These are phyloP conservation scores for Micropterix aruncella DNA, from an alignment of 2,888 invertebrate species.

Conservation along the genomic window DNA sequence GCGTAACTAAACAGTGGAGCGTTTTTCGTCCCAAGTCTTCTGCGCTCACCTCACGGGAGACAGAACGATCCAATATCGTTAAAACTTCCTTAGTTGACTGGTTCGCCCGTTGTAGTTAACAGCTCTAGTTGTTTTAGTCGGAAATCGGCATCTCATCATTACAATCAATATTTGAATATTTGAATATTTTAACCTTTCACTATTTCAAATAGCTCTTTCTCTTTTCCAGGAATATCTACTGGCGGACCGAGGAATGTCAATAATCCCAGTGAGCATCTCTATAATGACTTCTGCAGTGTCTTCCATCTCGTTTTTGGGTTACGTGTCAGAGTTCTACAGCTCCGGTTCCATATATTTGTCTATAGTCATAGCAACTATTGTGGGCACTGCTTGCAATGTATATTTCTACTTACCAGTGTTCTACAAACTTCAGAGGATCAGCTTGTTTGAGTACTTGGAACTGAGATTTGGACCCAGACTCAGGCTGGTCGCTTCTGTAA, in stretches of 20 bases:
- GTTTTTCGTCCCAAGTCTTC: too few species aligned
- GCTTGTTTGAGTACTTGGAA: conserved; percentile 88
- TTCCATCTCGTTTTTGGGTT: conserved; percentile 80
- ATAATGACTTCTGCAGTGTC: conserved; percentile 93
- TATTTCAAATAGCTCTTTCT: conserved; percentile 3
- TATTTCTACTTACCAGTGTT: conserved; percentile 75
- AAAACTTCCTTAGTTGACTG: too few species aligned
- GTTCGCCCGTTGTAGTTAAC: too few species aligned
- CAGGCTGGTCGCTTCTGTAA: conserved; percentile 64
- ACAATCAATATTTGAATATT: too few species aligned
- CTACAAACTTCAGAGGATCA: conserved; percentile 68
- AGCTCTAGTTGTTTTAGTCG: too few species aligned
- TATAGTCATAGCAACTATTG: conserved; percentile 59
- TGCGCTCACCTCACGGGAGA: too few species aligned
- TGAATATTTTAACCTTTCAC: too few species aligned
- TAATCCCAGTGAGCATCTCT: conserved; percentile 72
- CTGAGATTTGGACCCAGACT: conserved; percentile 66
- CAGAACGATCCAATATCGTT: too few species aligned
- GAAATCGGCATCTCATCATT: too few species aligned
- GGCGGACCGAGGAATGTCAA: conserved; percentile 68
- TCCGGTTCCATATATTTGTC: conserved; percentile 69
- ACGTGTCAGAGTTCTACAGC: conserved; percentile 75
- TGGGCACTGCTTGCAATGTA: conserved; percentile 69
- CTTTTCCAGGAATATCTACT: conserved; percentile 62
- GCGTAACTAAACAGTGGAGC: too few species aligned